These are phyloP conservation scores for Sebastes nivosus DNA, from an alignment of 2,797 vertebrate genomes.

Conservation along the genomic window DNA sequence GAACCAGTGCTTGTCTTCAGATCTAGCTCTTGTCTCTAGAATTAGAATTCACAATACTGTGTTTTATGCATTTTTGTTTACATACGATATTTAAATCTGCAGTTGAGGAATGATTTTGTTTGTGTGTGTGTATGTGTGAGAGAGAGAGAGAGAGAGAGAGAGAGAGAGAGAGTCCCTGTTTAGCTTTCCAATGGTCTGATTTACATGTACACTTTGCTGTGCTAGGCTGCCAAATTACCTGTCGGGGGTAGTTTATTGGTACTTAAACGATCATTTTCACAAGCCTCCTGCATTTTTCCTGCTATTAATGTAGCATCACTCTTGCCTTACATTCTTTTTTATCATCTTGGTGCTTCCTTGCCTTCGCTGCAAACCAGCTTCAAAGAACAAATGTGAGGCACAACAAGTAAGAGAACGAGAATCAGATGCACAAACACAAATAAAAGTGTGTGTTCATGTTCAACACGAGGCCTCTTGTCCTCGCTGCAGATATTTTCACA, in stretches of 20 bases:
- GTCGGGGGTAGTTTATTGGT: constrained; percentile 62
- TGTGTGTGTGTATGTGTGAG: constrained; percentile 2
- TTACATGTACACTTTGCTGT: constrained; percentile 53
- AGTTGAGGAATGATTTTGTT: neutral
- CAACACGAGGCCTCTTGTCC: neutral
- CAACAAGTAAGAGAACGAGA: neutral
- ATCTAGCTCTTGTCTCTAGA: neutral
- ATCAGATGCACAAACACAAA: neutral
- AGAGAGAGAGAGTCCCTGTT: neutral
- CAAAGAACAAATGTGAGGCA: neutral
- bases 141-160: neutral
- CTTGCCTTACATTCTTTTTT: constrained; percentile 7
- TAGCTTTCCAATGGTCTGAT: constrained; percentile 55
- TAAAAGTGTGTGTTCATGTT: neutral
- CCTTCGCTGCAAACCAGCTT: neutral
- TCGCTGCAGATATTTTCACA: neutral
- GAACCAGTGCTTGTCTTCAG: neutral
- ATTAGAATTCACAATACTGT: neutral
- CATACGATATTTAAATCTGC: neutral
- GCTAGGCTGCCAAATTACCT: constrained; percentile 66
- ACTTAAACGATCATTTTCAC: constrained; percentile 72
- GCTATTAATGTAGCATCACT: constrained; percentile 52
- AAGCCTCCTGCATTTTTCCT: constrained; percentile 46
- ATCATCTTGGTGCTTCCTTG: neutral
- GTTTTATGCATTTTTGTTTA: neutral